These are phyloP conservation scores for Sesamia nonagrioides DNA, from an alignment of 1,140 invertebrate genomes.

Conservation along the genomic window DNA sequence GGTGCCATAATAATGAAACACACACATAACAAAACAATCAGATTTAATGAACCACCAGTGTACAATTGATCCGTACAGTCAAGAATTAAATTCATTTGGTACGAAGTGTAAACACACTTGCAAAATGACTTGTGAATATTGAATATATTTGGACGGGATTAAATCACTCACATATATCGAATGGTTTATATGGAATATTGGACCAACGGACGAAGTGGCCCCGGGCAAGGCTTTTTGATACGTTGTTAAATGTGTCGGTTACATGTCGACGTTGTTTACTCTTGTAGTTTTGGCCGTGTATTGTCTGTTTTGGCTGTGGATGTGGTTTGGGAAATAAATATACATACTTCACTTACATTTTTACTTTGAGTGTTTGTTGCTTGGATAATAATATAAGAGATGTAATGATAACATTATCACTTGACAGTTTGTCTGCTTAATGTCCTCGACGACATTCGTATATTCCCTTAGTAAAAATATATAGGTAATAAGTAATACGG, in stretches of 20 bases:
- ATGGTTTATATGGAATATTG: conserved; percentile 2
- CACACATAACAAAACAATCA: neutral
- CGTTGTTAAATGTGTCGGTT: conserved; percentile 44
- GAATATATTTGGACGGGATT: conserved; percentile 11
- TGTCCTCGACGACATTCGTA: too few species aligned
- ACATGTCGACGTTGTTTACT: conserved; percentile 21
- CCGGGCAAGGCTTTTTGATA: conserved; percentile 21
- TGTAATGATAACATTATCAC: too few species aligned
- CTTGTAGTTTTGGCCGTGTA: conserved; percentile 23
- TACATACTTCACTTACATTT: neutral
- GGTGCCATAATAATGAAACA: neutral
- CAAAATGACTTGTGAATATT: conserved; percentile 19
- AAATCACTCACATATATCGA: neutral
- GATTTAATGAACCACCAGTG: conserved; percentile 7
- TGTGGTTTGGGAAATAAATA: neutral
- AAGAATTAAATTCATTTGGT: conserved; percentile 16
- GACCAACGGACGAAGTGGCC: neutral
- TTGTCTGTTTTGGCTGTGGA: conserved; percentile 13
- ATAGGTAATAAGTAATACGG: too few species aligned
- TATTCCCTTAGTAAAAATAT: too few species aligned
- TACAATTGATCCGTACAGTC: neutral
- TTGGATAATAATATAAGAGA: too few species aligned
- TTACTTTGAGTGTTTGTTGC: too few species aligned
- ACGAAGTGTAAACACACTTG: conserved; percentile 29
- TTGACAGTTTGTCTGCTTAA: too few species aligned